Evolutionary conservation across 2,113 vertebrate species (phyloP), one percentile per base, ranked within the genome.

Genomic region (Nibea albiflora): DNA sequence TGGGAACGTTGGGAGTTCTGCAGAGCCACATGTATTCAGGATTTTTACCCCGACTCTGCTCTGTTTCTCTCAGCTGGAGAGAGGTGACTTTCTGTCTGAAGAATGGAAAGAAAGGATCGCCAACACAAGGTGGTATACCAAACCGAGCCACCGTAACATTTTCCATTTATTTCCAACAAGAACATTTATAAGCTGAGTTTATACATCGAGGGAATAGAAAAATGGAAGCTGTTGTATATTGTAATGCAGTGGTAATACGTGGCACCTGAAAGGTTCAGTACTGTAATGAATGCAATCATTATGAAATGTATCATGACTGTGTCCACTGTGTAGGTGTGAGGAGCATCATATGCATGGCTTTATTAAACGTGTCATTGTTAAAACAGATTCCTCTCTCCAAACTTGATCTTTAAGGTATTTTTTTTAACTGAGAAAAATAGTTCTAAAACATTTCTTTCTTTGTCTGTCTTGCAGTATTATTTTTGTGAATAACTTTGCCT

Each of bases 401-500:
- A 42, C 20, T 26, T 61, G 8, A 50, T 2, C 35, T 35, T 64
- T 1, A 50, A 12, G 7, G 3, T 67, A 15, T 44, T 5, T 11
- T 66, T 3, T 57, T 75, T n/a, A 20, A 5, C 47, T 65, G 26
- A n/a, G 11, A 47, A 26, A 35, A 35, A 22, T 42, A 42, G 2
- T 35, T 42, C 56, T 91, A 50, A 95, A 92, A 78, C 91, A 90
- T 96, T 24, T 92, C 94, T 42, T 95, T 85, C 95, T 85, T 39
- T 87, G 47, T 88, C 61, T 93, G 78, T 91, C 49, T 90, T 92
- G 2, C 90, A 99, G 98, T 96, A 98, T 99, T 95, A 98, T 99
- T 94, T 99, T 99, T 97, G 98, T 99, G 95, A 99, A 99, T 96
- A 99, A 99, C 90, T 99, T 99, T 96, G 98, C 98, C 96, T 99